Base-by-base conservation (phyloP, 2,113 vertebrate species). In the Chiloscyllium plagiosum region DNA sequence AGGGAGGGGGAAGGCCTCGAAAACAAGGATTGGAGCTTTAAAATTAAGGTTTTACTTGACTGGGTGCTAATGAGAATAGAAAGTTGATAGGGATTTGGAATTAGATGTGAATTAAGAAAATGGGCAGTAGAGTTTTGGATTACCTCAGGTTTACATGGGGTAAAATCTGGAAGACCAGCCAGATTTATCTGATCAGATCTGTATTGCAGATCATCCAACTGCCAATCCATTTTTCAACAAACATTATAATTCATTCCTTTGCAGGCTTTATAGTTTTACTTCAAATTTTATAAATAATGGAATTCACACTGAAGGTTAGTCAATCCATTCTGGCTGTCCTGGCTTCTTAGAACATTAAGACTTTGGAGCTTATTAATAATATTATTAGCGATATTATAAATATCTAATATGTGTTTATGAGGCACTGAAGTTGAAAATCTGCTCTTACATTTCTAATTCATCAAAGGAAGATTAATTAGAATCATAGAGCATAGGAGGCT, bases 231-330 rank as follows among this genome's bases (percentile, higher is more conserved):
- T 98, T 50, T 98, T 98, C 7, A 96, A 97, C 70, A 99, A 98
- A 96, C 99, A 99, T 96, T 98, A 98, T 97, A 99, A 99, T 0
- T 98, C 99, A 97, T 97, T 98, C 29, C 97, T 99, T 0, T 98
- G 99, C 19, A 99, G 98, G 5, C 97, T 99, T 99, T 97, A 99
- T 98, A 0, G 97, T 99, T 76, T 99, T 20, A 98, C 98, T 0
- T 98, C 97, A 96, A 97, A 97, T 0, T 98, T 98, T 66, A 98
- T 98, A 98, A 0, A 96, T 99, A 83, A 97, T 99, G 42, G 97
- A 97, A 96, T 99, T 98, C 96, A 69, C 15, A 69, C 0, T 20
- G 68, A 22, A 69, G 68, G 19, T 69, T 22, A 69, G 22, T 69
- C 68, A 69, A 69, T 17, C 68, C 17, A 69, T 69, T 69, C 15